Evolutionary conservation across 2,113 vertebrate species (phyloP), one percentile per base, ranked within the genome.

Genomic region (Nycticebus coucang): DNA sequence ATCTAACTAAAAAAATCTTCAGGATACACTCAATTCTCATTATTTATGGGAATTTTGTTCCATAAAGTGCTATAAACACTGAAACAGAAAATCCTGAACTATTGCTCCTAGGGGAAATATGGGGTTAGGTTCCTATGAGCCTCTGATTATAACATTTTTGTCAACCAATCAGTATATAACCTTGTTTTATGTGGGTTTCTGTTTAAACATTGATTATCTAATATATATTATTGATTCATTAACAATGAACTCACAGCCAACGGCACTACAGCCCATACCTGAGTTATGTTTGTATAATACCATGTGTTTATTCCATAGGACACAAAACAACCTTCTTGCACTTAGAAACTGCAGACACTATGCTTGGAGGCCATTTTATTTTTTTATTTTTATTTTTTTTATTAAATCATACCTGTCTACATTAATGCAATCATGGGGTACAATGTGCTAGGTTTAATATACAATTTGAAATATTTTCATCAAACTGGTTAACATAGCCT

Each of bases 1-100:
- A 64, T 87, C 45, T 79, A 86, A 86, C 87, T 50, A 50, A 72
- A 89, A 87, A 62, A 64, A 59, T 75, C 11, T 85, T 95, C 10
- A 77, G 4, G 33, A 66, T 81, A 41, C 13, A 33, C 9, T 15
- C 17, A 26, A 37, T 93, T 53, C 41, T 84, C 66, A 81, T 26
- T 80, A 45, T 37, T 62, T n/a, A 9, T 59, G 33, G 24, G 68
- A 68, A 95, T 60, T 72, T 57, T 35, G 37, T 84, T 91, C 62
- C 57, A 41, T 81, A 37, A 93, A 87, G 21, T 93, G 28, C 37
- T 64, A 87, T 21, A 85, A 78, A 93, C 26, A 68, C 2, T 72
- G 12, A 75, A 37, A 4, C 7, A 81, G 68, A 68, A 89, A 93
- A 89, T 71, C 30, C 9, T 37, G 45, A 80, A 64, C 72, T 66